phyloP scores from a whole-genome alignment of 2,113 vertebrate genomes.

The Petroica traversi region DNA sequence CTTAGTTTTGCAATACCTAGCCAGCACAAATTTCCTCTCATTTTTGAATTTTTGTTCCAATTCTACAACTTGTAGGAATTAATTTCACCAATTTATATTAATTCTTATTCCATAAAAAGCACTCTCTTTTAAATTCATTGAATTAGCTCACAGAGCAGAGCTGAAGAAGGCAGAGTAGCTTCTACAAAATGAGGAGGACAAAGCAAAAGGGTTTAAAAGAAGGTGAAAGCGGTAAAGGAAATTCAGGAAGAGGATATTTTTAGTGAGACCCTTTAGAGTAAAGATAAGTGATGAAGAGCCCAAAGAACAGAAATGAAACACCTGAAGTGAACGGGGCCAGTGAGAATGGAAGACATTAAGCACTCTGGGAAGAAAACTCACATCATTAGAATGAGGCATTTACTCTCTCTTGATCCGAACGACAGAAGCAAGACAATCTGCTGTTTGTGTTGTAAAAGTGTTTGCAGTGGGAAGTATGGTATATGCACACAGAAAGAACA shows the following conservation, averaged over 20 bases:
- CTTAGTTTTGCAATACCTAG: not conserved
- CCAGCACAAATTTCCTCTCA: not conserved
- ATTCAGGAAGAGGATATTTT: constrained; percentile 4
- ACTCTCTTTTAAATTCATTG: not conserved
- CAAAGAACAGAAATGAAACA: constrained; percentile 1
- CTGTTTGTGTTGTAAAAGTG: constrained; percentile 66
- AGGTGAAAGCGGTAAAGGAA: not conserved
- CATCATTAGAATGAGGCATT: constrained; percentile 44
- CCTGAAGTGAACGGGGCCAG: not conserved
- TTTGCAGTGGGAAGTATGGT: constrained; percentile 49
- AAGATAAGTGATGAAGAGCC: not conserved
- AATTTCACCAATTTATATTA: not conserved
- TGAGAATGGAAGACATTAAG: constrained; percentile 1
- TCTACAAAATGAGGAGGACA: not conserved
- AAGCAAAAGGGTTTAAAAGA: not conserved
- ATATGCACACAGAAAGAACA: constrained; percentile 53
- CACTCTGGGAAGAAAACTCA: not conserved
- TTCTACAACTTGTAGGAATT: not conserved
- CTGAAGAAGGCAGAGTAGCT: not conserved
- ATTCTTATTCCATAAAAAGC: not conserved
- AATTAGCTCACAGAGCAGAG: not conserved
- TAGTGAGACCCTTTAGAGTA: not conserved
- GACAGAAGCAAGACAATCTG: constrained; percentile 66
- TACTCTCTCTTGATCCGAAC: not conserved
- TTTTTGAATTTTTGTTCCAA: not conserved